Evolutionary conservation across 2,113 vertebrate species (phyloP).

Genomic region (Motacilla tschutschensis): DNA sequence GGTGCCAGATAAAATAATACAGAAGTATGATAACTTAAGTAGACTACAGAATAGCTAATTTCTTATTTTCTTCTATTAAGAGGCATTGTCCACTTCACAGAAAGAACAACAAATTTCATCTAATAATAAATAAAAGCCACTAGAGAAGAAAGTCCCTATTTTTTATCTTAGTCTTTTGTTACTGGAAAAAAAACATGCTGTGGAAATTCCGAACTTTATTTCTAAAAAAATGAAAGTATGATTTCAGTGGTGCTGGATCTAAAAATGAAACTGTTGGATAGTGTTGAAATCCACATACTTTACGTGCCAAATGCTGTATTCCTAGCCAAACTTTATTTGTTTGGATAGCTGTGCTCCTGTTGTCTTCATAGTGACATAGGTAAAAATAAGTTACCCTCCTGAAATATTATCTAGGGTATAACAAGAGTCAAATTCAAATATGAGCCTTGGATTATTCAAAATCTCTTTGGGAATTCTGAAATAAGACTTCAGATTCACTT

Average conservation of each 20-base stretch:
- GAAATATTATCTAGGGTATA: background rate
- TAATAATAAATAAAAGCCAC: background rate
- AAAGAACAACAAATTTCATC: background rate
- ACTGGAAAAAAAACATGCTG: conserved; percentile 24
- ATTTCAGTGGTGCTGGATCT: conserved; percentile 1
- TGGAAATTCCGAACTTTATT: conserved; percentile 72
- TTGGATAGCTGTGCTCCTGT: background rate
- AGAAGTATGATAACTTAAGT: background rate
- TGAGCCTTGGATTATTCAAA: background rate
- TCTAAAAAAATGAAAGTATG: background rate
- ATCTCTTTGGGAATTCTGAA: background rate
- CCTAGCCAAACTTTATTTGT: background rate
- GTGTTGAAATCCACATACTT: conserved; percentile 22
- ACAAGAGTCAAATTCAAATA: background rate
- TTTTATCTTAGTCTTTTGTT: conserved; percentile 32
- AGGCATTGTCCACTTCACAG: background rate
- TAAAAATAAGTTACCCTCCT: background rate
- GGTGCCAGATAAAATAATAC: background rate
- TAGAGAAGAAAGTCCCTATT: conserved; percentile 40
- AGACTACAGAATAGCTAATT: background rate
- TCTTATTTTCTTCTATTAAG: background rate
- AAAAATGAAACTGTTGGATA: conserved; percentile 45
- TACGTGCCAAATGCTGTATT: background rate
- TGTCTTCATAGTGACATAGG: background rate
- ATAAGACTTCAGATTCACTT: background rate